A percentile compares a stretch with the other conserved stretches of the same genome.
These are phyloP conservation scores for Synergus gifuensis DNA, from an alignment of 2,888 invertebrate genomes.

Conservation along the genomic window DNA sequence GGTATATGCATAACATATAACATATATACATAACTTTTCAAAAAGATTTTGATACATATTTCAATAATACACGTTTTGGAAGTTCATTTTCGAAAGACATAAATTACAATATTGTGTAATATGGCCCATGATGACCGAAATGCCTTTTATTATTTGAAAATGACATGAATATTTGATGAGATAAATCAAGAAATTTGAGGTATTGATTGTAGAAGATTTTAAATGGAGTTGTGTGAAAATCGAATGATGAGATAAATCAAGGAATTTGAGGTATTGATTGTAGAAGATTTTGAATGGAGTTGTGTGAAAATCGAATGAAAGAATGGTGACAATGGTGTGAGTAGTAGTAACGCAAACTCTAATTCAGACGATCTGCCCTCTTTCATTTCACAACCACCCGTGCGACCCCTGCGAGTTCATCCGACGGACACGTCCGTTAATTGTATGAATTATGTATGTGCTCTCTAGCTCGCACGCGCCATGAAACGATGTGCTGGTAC, in stretches of 20 bases:
- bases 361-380: conserved; percentile 42
- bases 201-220: background rate
- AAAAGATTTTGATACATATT: too few species aligned
- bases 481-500: conserved; percentile 54
- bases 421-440: conserved; percentile 65
- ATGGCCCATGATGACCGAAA: too few species aligned
- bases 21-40: background rate
- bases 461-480: conserved; percentile 63
- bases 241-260: conserved; percentile 2
- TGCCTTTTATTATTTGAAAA: too few species aligned
- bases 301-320: background rate
- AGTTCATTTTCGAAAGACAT: too few species aligned
- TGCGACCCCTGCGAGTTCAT: conserved; percentile 55
- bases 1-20: too few species aligned
- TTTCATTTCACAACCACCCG: conserved; percentile 55
- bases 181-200: background rate
- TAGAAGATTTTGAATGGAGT: background rate
- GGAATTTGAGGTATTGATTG: background rate
- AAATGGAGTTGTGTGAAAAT: background rate
- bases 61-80: too few species aligned
- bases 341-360: conserved; percentile 29
- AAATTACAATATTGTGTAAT: too few species aligned
- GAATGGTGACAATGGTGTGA: conserved; percentile 5
- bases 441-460: conserved; percentile 73
- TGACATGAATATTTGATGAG: background rate